Conservation (phyloP, 2,888 invertebrate species). For the Alloscopus bannaensis region DNA sequence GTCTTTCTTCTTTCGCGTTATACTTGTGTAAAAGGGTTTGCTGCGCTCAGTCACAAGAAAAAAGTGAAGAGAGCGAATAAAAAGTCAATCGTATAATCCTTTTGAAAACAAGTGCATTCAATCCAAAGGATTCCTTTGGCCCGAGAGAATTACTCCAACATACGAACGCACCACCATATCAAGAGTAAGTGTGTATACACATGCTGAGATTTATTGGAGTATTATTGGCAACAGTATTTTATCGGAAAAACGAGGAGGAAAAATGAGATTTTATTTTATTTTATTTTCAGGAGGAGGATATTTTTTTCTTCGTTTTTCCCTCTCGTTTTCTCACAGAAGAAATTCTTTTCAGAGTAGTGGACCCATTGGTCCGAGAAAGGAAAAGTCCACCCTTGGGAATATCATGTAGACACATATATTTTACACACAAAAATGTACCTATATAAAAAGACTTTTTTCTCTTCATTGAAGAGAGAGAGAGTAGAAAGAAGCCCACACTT, state of each 20-base stretch:
- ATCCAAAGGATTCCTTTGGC: no score
- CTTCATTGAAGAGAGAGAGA: no score
- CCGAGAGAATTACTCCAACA: not conserved
- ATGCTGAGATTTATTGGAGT: conserved; percentile 63
- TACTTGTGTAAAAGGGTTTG: conserved; percentile 3
- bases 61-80: not conserved
- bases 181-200: not conserved
- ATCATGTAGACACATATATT: no score
- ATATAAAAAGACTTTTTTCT: no score
- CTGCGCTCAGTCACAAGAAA: not conserved
- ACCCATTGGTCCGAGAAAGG: conserved; percentile 69
- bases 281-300: not conserved
- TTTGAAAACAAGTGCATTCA: no score
- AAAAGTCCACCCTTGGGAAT: conserved; percentile 69
- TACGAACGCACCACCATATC: not conserved
- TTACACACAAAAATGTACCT: no score
- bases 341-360: conserved; percentile 49
- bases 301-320: conserved; percentile 1
- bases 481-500: no score
- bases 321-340: not conserved
- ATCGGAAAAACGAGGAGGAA: conserved; percentile 45
- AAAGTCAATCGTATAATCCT: no score
- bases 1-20: conserved; percentile 3
- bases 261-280: conserved; percentile 18
- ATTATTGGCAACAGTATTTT: conserved; percentile 65